Conservation (phyloP, 2,888 invertebrate genomes). For the Sicus ferrugineus region DNA sequence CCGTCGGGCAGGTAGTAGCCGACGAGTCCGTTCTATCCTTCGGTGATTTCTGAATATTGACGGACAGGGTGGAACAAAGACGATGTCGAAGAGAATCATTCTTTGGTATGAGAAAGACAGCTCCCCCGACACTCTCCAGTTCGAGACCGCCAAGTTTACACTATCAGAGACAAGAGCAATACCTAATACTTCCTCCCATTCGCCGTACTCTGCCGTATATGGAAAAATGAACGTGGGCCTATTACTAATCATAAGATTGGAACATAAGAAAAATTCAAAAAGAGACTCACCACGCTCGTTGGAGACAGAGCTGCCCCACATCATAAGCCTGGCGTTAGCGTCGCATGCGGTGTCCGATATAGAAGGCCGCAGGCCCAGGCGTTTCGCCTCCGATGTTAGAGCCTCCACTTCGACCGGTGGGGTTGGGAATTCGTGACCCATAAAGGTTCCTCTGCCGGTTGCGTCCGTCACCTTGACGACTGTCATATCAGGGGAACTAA, state of each 20-base stretch:
- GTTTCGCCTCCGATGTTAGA: background rate
- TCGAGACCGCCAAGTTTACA: background rate
- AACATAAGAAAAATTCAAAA: background rate
- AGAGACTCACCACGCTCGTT: conserved; percentile 8
- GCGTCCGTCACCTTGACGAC: background rate
- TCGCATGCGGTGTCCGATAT: background rate
- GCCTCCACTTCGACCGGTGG: background rate
- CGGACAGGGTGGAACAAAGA: background rate
- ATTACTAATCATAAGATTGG: background rate
- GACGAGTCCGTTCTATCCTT: background rate
- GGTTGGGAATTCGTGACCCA: background rate
- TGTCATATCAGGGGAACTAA: background rate
- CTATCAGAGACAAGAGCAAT: background rate
- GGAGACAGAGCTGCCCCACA: too few relatives aligned
- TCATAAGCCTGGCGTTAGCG: too few relatives aligned
- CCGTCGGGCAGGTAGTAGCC: too few relatives aligned
- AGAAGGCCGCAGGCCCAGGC: too few relatives aligned
- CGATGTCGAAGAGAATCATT: background rate
- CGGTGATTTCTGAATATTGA: background rate
- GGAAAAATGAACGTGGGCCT: background rate
- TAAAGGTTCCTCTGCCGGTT: background rate
- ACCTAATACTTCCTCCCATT: conserved; percentile 10
- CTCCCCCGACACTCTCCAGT: background rate
- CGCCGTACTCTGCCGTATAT: background rate
- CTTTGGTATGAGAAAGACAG: conserved; percentile 12